phyloP scores from a whole-genome alignment of 2,888 invertebrate genomes.

The Hoplodrina ambigua region DNA sequence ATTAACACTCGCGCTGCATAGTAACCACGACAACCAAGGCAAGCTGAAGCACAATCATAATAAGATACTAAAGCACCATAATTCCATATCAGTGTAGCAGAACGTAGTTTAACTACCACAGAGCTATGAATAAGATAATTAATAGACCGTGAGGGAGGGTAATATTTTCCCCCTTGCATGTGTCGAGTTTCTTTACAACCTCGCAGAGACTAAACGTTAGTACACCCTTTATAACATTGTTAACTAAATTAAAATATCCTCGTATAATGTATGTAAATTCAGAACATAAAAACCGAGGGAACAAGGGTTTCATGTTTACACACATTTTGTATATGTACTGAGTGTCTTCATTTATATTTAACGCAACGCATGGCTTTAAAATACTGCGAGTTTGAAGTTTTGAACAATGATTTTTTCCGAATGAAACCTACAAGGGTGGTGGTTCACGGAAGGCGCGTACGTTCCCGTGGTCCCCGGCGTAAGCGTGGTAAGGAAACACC shows the following conservation, averaged over 20 bases:
- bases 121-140: conserved; percentile 55
- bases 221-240: conserved; percentile 58
- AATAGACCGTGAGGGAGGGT: conserved; percentile 37
- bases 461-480: no score
- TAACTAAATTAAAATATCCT: conserved; percentile 65
- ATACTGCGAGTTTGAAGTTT: background rate
- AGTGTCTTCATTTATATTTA: conserved; percentile 47
- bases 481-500: no score
- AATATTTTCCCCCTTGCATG: conserved; percentile 46
- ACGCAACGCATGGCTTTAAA: background rate
- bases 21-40: background rate
- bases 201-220: conserved; percentile 42
- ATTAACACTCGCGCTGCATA: background rate
- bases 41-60: conserved; percentile 28
- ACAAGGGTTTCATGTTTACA: conserved; percentile 57
- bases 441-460: no score
- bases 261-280: conserved; percentile 63
- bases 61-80: conserved; percentile 10
- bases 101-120: conserved; percentile 39
- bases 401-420: background rate
- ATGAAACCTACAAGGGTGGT: no score
- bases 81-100: conserved; percentile 28
- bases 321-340: conserved; percentile 35
- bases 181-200: conserved; percentile 55
- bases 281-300: conserved; percentile 59